These are phyloP conservation scores for Tauraco hartlaubi DNA, from an alignment of 2,797 vertebrate species.

Conservation along the genomic window DNA sequence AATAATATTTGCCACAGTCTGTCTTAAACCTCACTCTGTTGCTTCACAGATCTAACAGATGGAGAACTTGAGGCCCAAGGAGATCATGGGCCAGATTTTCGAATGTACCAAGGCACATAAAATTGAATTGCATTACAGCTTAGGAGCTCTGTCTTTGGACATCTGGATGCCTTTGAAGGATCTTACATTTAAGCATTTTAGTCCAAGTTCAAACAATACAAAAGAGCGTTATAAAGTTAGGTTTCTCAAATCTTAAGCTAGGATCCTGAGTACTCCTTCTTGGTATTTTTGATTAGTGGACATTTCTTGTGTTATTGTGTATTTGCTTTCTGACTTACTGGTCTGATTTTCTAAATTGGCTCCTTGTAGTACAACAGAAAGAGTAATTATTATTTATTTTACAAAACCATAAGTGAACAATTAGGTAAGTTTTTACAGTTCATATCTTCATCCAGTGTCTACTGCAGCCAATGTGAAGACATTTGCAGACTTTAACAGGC, in stretches of 20 bases:
- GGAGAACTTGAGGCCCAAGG: background rate
- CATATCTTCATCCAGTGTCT: background rate
- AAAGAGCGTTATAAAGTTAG: background rate
- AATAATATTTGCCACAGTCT: background rate
- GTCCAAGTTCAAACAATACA: background rate
- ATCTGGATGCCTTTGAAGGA: background rate
- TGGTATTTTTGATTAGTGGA: background rate
- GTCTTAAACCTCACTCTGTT: background rate
- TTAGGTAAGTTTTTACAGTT: background rate
- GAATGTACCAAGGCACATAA: background rate
- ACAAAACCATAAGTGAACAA: background rate
- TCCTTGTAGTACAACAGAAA: background rate
- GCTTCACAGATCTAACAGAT: background rate
- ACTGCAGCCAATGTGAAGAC: background rate
- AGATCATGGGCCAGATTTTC: background rate
- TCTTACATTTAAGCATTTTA: background rate
- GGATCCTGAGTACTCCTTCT: background rate
- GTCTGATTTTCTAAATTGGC: background rate
- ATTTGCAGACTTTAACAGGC: background rate
- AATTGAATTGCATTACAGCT: background rate
- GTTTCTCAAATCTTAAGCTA: background rate
- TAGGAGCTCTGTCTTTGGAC: background rate
- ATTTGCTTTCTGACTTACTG: background rate
- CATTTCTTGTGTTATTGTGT: background rate
- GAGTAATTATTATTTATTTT: background rate